Evolutionary conservation across 2,888 invertebrate genomes (phyloP), one percentile per base, ranked within the genome.

Genomic region (Strigamia transsilvanica): DNA sequence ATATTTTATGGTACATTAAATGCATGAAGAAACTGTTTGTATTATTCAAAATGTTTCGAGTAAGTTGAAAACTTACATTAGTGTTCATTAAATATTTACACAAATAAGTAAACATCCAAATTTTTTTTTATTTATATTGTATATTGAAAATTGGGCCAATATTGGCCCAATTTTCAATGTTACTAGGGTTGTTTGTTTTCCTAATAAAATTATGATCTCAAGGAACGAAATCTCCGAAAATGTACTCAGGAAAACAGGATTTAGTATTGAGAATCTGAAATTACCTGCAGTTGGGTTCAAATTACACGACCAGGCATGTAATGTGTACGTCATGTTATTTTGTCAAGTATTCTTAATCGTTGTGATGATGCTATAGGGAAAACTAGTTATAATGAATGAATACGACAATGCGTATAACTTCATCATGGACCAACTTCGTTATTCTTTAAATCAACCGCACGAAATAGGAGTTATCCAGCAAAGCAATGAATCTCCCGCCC

Each of bases 341-440:
- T 46, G 15, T 1, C 12, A 46, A 46, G 2, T 46, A n/a, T 13
- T 15, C 46, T 46, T 13, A n/a, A 46, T 46, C 13, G 5, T 46
- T 46, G 27, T 27, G 27, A 46, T 13, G 12, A 2, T 46, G 15
- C 15, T n/a, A 15, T n/a, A 73, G 27, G 32, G 15, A 18, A 73
- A 23, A 73, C 18, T 79, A 1, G 38, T 79, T 10, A 21, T 79
- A 12, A 34, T 79, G 79, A 79, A 79, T n/a, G 79, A 38, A 27
- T 79, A 34, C 18, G 79, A 79, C n/a, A 79, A 79, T 18, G 79
- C 79, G 27, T 79, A 34, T 15, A 32, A 79, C 10, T 79, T 79
- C n/a, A 27, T 79, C 32, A 13, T 15, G 38, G 79, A 79, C 18
- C 79, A 79, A 79, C 34, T 79, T 32, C 73, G 73, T 13, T 27